A percentile compares a stretch with the other conserved stretches of the same genome.
Conservation (phyloP, 2,888 invertebrate species). For the Orthosia gothica region DNA sequence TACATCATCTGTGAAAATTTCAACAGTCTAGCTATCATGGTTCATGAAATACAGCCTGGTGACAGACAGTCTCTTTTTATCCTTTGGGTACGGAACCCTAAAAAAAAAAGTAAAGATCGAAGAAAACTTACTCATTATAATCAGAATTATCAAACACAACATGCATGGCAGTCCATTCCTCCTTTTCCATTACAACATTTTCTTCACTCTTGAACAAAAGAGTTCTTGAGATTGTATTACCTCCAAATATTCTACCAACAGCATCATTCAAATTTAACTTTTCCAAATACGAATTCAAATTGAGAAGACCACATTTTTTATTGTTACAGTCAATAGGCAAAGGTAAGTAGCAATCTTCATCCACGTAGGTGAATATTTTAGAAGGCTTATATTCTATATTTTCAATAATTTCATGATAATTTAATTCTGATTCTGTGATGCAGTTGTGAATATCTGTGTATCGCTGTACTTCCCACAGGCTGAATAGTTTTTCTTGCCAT, state of each 20-base stretch:
- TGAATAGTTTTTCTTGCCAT: constrained; percentile 95
- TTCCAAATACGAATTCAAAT: constrained; percentile 75
- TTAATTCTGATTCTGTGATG: constrained; percentile 90
- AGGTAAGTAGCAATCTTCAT: constrained; percentile 90
- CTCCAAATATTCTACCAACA: constrained; percentile 66
- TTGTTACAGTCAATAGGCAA: constrained; percentile 75
- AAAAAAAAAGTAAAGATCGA: too few relatives aligned
- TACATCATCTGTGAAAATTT: too few relatives aligned
- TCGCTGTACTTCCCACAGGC: constrained; percentile 91
- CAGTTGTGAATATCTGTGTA: constrained; percentile 93
- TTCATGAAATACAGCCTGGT: too few relatives aligned
- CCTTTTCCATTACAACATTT: constrained; percentile 69
- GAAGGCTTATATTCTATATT: constrained; percentile 78
- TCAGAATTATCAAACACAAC: constrained; percentile 84
- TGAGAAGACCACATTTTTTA: constrained; percentile 55
- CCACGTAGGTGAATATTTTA: constrained; percentile 91
- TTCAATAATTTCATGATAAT: constrained; percentile 78
- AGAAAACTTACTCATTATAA: constrained; percentile 83
- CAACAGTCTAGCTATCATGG: too few relatives aligned
- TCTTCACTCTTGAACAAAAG: constrained; percentile 82
- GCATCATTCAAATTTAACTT: constrained; percentile 73
- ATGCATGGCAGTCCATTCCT: constrained; percentile 86
- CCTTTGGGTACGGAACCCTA: too few relatives aligned
- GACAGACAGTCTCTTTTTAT: too few relatives aligned
- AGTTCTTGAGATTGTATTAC: constrained; percentile 75